Base-by-base conservation (phyloP, 2,888 invertebrate genomes). In the Dichetophora obliterata region DNA sequence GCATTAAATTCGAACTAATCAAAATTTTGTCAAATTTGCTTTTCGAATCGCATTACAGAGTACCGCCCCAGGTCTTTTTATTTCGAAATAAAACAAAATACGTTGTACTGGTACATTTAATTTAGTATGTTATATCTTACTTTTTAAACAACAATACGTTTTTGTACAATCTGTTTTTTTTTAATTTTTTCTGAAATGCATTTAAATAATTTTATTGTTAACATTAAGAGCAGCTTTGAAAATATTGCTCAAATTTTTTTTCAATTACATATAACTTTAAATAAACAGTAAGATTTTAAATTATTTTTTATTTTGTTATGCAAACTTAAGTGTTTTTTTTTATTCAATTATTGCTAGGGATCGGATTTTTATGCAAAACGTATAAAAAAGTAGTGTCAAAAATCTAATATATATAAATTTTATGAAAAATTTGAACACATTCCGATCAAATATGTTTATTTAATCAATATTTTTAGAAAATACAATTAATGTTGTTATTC, bases 61-160 rank as follows among this genome's bases (percentile, higher is more conserved):
- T n/a, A n/a, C n/a, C n/a, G n/a, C n/a, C n/a, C 31, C 31, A 31
- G 3, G 5, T 4, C 31, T 31, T 31, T 31, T 31, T 31, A 31
- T 5, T 43, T 14, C 14, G 43, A 43, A 65, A 31, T 31, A n/a
- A 65, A 63, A 63, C 27, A 24, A 14, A 11, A 0, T 19, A 9
- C 11, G 19, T 48, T 68, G 68, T 68, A 68, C 68, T 68, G 48
- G 68, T 48, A 68, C 68, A 68, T 68, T 48, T 68, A 68, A 68
- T 68, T 68, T 68, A 68, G 22, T 68, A 14, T 68, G 68, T 50
- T 50, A 68, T 68, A 68, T 24, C 68, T 68, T 68, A 68, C 50
- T 68, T 68, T 68, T 43, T 43, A 43, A 43, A 68, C 16, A 66
- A 66, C 31, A 68, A 48, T 68, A 68, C 68, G 48, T 48, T 68